phyloP scores from a whole-genome alignment of 2,113 vertebrate genomes.

The Peromyscus leucopus region DNA sequence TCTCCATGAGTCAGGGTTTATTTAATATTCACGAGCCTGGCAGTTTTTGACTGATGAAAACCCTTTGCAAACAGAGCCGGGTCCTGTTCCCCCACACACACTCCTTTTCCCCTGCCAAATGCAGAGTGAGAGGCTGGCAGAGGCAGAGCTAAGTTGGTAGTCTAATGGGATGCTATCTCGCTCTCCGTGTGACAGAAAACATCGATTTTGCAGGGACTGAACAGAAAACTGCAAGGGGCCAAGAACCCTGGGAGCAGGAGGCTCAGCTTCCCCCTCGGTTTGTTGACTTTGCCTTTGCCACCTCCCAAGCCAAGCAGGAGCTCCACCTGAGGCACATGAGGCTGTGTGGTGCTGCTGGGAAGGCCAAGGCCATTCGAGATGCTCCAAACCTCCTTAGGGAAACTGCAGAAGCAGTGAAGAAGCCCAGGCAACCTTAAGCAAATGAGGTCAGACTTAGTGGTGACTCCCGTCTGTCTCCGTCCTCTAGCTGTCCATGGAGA shows the following conservation, averaged over 20 bases:
- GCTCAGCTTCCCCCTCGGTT: conserved; percentile 34
- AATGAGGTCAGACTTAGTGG: background rate
- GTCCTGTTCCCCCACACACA: conserved; percentile 67
- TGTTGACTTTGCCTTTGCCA: conserved; percentile 31
- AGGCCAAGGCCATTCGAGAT: conserved; percentile 28
- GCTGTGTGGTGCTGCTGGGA: background rate
- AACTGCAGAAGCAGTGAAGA: background rate
- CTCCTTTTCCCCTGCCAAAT: conserved; percentile 56
- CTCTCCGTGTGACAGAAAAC: conserved; percentile 76
- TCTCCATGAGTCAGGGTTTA: conserved; percentile 80
- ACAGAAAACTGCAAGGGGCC: conserved; percentile 77
- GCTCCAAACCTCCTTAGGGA: background rate
- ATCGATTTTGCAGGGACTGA: conserved; percentile 79
- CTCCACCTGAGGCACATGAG: background rate
- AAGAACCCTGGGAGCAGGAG: conserved; percentile 67
- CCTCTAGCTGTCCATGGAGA: background rate
- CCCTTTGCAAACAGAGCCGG: conserved; percentile 81
- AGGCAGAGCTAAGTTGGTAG: conserved; percentile 57
- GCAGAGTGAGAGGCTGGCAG: conserved; percentile 71
- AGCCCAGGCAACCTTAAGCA: background rate
- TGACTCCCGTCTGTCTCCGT: background rate
- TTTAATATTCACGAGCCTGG: conserved; percentile 74
- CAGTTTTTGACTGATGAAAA: conserved; percentile 83
- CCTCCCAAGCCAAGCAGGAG: background rate
- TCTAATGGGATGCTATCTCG: conserved; percentile 76